These are phyloP conservation scores for Urophycis tenuis DNA, from an alignment of 2,797 vertebrate genomes.

Conservation along the genomic window DNA sequence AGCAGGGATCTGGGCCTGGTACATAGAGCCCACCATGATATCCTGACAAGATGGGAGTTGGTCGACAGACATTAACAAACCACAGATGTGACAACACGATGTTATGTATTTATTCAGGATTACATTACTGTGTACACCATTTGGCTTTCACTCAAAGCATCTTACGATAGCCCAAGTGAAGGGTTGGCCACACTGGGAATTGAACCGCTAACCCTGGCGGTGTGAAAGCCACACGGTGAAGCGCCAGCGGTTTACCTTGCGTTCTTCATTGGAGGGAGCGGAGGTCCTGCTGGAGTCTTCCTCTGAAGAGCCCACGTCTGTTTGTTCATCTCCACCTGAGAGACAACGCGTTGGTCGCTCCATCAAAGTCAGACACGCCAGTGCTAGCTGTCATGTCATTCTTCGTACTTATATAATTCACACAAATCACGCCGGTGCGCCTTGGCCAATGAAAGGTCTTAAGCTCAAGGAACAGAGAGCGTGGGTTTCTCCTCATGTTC, in stretches of 20 bases:
- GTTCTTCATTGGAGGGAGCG: conserved; percentile 80
- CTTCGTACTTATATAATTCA: background rate
- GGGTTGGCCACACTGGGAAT: background rate
- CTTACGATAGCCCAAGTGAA: background rate
- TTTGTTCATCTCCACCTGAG: conserved; percentile 70
- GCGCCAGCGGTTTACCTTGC: conserved; percentile 74
- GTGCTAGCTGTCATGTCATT: background rate
- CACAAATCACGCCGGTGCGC: background rate
- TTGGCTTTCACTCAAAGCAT: background rate
- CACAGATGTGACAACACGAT: background rate
- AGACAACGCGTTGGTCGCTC: conserved; percentile 7
- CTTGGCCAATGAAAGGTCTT: background rate
- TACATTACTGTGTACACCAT: background rate
- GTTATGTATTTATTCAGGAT: background rate
- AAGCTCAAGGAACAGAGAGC: background rate
- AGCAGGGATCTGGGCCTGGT: conserved; percentile 83
- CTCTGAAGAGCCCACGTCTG: conserved; percentile 73
- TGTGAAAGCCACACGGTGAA: background rate
- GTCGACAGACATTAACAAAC: background rate
- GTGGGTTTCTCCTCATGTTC: background rate
- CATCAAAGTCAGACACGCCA: background rate
- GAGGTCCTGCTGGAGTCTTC: conserved; percentile 80
- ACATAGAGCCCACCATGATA: conserved; percentile 92
- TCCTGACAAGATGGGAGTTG: conserved; percentile 65
- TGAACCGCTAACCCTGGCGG: background rate